phyloP scores from a whole-genome alignment of 1,140 invertebrate species.

The Eciton burchellii region DNA sequence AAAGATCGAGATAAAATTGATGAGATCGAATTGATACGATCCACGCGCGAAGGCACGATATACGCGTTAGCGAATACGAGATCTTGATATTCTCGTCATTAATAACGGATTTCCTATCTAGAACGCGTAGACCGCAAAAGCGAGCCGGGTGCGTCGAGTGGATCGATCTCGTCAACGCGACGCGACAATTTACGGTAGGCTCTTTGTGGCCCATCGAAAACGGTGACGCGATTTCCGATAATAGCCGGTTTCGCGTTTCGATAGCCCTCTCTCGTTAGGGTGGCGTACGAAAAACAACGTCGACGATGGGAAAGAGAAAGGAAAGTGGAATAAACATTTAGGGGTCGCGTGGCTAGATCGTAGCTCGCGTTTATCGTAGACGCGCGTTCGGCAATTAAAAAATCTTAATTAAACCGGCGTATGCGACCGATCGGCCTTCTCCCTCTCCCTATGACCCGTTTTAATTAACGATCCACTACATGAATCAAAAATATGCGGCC shows the following conservation, averaged over 20 bases:
- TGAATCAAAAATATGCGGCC: slow-evolving; percentile 59
- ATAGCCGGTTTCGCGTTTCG: slow-evolving; percentile 62
- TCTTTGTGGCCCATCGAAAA: slow-evolving; percentile 49
- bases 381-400: slow-evolving; percentile 50
- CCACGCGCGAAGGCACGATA: not conserved
- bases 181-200: slow-evolving; percentile 64
- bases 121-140: slow-evolving; percentile 39
- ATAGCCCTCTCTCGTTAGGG: slow-evolving; percentile 50
- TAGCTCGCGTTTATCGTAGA: slow-evolving; percentile 38
- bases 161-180: slow-evolving; percentile 65
- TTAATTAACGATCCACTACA: slow-evolving; percentile 52
- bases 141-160: slow-evolving; percentile 51
- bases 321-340: not conserved
- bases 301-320: not conserved
- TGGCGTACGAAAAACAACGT: slow-evolving; percentile 42
- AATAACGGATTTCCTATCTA: slow-evolving; percentile 35
- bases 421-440: slow-evolving; percentile 45
- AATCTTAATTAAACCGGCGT: slow-evolving; percentile 58
- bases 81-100: slow-evolving; percentile 37
- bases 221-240: slow-evolving; percentile 56
- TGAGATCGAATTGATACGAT: slow-evolving; percentile 23
- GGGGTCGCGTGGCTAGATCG: not conserved
- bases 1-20: slow-evolving; percentile 19
- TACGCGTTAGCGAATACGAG: slow-evolving; percentile 16
- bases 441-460: no score